phyloP scores from a whole-genome alignment of 2,113 vertebrate species.

The Camelus bactrianus region DNA sequence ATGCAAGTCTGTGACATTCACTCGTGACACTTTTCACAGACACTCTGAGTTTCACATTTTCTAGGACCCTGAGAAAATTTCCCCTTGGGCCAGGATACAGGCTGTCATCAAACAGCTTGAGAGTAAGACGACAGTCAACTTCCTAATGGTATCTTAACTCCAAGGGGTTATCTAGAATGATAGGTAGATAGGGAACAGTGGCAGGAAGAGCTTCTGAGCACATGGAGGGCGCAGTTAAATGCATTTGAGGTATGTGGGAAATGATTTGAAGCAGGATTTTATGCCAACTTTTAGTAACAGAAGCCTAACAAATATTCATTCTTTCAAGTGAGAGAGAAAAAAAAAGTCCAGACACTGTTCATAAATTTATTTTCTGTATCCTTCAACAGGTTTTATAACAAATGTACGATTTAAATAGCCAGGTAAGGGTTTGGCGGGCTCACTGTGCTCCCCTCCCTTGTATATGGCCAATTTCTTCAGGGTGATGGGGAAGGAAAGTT shows the following conservation, averaged over 20 bases:
- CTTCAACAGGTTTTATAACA: background rate
- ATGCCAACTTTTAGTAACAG: constrained; percentile 52
- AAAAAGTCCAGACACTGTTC: background rate
- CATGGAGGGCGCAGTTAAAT: background rate
- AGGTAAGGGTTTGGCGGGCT: background rate
- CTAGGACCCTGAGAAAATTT: constrained; percentile 38
- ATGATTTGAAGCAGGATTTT: background rate
- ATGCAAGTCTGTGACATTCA: background rate
- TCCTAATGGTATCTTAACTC: constrained; percentile 17
- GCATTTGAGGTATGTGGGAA: constrained; percentile 1
- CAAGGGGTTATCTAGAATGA: background rate
- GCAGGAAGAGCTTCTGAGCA: background rate
- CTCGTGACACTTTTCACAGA: background rate
- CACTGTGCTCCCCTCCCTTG: background rate
- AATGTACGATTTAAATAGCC: background rate
- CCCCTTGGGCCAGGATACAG: constrained; percentile 30
- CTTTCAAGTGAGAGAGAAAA: background rate
- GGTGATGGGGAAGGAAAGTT: background rate
- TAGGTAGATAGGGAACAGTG: background rate
- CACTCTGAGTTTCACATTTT: background rate
- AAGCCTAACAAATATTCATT: constrained; percentile 48
- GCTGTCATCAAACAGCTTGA: constrained; percentile 14
- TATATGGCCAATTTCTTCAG: background rate
- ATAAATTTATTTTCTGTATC: background rate
- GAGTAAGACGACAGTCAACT: background rate